phyloP scores from a whole-genome alignment of 2,888 invertebrate species.

The Oligia strigilis region DNA sequence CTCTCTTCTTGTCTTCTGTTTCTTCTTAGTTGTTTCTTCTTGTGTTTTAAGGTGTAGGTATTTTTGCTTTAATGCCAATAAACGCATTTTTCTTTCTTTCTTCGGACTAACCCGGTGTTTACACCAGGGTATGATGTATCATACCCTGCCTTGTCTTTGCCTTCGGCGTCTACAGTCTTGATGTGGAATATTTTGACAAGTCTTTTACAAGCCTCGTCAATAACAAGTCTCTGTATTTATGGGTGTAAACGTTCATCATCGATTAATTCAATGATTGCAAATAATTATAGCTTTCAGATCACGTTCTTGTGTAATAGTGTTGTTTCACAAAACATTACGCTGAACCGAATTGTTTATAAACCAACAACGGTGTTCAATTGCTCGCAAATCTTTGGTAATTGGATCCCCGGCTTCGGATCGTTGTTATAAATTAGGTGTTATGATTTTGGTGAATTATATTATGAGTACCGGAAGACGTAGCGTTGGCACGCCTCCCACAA shows the following conservation, averaged over 20 bases:
- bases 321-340: constrained; percentile 59
- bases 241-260: not conserved
- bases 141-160: too few species aligned
- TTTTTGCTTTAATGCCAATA: too few species aligned
- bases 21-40: too few species aligned
- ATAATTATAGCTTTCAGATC: constrained; percentile 29
- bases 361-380: constrained; percentile 17
- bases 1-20: too few species aligned
- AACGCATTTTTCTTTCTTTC: too few species aligned
- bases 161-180: not conserved
- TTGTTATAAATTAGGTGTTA: constrained; percentile 25
- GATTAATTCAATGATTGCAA: constrained; percentile 10
- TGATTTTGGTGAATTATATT: constrained; percentile 7
- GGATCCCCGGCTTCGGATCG: constrained; percentile 8
- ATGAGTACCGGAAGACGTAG: too few species aligned
- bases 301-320: constrained; percentile 35
- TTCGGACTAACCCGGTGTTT: too few species aligned
- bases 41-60: too few species aligned
- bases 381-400: constrained; percentile 45
- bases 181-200: not conserved
- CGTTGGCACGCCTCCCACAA: too few species aligned
- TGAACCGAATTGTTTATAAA: constrained; percentile 46
- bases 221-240: not conserved
- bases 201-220: not conserved
- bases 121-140: too few species aligned